Base-by-base conservation (phyloP, 1,140 invertebrate species). In the Trichonephila clavipes region DNA sequence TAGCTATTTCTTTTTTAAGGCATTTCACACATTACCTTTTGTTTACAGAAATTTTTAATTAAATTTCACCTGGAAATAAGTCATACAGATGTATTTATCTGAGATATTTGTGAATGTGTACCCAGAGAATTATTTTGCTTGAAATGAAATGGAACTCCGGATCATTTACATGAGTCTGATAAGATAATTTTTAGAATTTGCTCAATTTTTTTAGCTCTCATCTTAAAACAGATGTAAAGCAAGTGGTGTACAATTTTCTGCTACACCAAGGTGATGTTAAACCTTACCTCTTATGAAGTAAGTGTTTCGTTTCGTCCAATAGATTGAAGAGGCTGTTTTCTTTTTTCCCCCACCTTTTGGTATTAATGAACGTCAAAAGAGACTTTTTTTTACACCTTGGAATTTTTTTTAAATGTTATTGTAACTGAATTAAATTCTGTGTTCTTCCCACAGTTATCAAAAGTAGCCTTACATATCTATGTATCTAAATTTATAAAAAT, bases 181-280 rank as follows among this genome's bases (percentile, higher is more conserved):
- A 77, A 1, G 16, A 34, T 40, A 6, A 28, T 40, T 40, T 69
- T 40, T 77, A 34, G 16, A 77, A 77, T 34, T 77, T 77, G 72
- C 72, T 77, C 72, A 77, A 77, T 77, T 77, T 40, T 77, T 77
- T 77, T 34, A 34, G 28, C 34, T 77, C 72, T 77, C 72, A 40
- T 77, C 28, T 34, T 34, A 40, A 40, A 77, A 14, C 34, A 40
- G 16, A 77, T 40, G 14, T 24, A 16, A 77, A 77, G 69, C 69
- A 34, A 34, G 12, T 34, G 18, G 72, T 77, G 72, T 18, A 51
- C 51, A 51, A 51, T 51, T 8, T 51, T 51, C 51, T 10, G 51
- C 5, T 51, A 51, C 10, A 12, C 51, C 7, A 8, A 51, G 10
- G 51, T 77, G 72, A 12, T 19, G 66, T n/a, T n/a, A 28, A 69